phyloP scores from a whole-genome alignment of 2,797 vertebrate genomes.

The Lates japonicus region DNA sequence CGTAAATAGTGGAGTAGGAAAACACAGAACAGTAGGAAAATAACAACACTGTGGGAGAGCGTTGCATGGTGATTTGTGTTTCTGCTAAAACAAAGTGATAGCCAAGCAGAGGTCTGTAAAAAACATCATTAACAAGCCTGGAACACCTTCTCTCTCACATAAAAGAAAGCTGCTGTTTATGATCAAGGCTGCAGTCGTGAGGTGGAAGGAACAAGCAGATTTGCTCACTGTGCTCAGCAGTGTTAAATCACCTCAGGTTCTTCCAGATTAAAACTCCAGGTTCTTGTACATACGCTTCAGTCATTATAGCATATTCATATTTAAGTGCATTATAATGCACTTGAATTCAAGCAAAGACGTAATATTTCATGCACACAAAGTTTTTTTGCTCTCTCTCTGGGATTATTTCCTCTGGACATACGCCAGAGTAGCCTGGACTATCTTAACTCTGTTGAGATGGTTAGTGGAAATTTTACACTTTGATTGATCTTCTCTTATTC shows the following conservation, averaged over 20 bases:
- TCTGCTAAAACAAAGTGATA: neutral
- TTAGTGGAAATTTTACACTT: conserved; percentile 20
- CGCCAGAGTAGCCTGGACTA: neutral
- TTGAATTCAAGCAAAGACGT: neutral
- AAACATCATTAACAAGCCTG: neutral
- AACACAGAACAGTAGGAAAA: neutral
- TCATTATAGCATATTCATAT: neutral
- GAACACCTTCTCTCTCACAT: neutral
- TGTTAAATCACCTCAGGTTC: neutral
- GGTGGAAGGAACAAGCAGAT: neutral
- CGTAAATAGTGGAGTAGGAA: neutral
- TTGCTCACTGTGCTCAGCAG: too few species aligned
- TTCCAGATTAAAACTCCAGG: neutral
- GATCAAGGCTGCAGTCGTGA: neutral
- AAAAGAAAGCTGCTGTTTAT: neutral
- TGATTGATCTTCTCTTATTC: conserved; percentile 3
- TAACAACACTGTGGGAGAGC: neutral
- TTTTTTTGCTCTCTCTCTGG: neutral
- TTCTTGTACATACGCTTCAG: neutral
- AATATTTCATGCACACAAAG: too few species aligned
- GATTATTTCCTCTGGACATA: neutral
- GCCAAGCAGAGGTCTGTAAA: neutral
- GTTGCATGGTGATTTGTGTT: conserved; percentile 1
- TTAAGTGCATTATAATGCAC: neutral
- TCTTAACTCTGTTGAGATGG: conserved; percentile 6